Base-by-base conservation (phyloP, 2,113 vertebrate genomes). In the Orientallactaga bullata region DNA sequence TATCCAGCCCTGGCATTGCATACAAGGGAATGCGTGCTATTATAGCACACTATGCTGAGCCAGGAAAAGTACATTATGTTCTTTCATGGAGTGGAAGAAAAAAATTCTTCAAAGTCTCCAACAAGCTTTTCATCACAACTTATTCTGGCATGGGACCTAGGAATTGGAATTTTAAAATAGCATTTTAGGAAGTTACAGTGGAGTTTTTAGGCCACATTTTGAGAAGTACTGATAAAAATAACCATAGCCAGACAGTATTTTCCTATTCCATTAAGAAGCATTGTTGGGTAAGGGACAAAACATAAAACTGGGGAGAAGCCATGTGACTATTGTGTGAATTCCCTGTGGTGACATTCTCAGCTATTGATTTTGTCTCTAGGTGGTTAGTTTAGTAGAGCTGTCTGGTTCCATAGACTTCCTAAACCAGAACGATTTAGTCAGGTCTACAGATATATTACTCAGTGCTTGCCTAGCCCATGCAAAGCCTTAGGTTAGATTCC, bases 91-190 rank as follows among this genome's bases (percentile, higher is more conserved):
- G 23, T 23, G 23, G 18, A 21, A 63, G 16, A 21, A 7, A 7
- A 21, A 18, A 63, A 18, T 21, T 5, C 61, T 63, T 63, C 18
- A 63, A 63, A 63, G 61, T 18, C 5, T 63, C 61, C 23, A 63
- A 63, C 18, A 21, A 63, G 18, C 61, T 63, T 15, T 15, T 24
- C 35, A 39, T 37, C 2, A 17, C n/a, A 15, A 58, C 47, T 35
- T 35, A 26, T 68, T 74, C 24, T 39, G 58, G 8, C 17, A 1
- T 1, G 37, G 26, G 66, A 32, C 18, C 13, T 32, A 58, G 37
- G 72, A 63, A 60, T 93, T 58, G 76, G 28, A 60, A 88, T 81
- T 79, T 94, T 87, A 85, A 81, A 39, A 61, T 26, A 80, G 18
- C 28, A 26, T 4, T 76, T 18, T n/a, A 16, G 69, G 37, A 69